These are phyloP conservation scores for Idaea biselata DNA, from an alignment of 2,888 invertebrate genomes.

Conservation along the genomic window DNA sequence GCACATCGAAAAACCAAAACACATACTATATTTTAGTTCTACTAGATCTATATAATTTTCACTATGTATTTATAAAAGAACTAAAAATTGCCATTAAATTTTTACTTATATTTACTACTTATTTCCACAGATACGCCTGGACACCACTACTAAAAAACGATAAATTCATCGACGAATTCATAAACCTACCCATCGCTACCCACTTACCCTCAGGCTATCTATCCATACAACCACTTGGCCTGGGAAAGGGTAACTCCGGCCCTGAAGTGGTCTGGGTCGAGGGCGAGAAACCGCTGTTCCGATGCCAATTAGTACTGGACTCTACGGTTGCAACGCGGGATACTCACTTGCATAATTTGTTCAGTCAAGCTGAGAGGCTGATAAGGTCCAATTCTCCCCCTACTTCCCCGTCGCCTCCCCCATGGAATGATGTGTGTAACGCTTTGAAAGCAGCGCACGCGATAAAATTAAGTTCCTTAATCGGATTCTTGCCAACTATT, in stretches of 20 bases:
- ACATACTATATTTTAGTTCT: too few relatives aligned
- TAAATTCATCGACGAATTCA: conserved; percentile 90
- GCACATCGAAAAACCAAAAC: too few relatives aligned
- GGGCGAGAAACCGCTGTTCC: conserved; percentile 92
- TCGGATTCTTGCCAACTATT: conserved; percentile 94
- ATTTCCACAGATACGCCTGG: conserved; percentile 88
- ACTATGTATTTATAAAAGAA: too few relatives aligned
- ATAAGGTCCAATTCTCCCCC: conserved; percentile 82
- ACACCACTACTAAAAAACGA: conserved; percentile 91
- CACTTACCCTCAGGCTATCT: conserved; percentile 94
- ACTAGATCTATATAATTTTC: too few relatives aligned
- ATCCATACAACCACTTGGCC: conserved; percentile 92
- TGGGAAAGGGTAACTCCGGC: conserved; percentile 93
- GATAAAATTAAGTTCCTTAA: conserved; percentile 89
- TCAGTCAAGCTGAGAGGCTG: conserved; percentile 90
- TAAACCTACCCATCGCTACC: conserved; percentile 91
- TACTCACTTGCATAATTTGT: conserved; percentile 92
- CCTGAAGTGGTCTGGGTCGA: conserved; percentile 98
- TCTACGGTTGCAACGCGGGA: conserved; percentile 96
- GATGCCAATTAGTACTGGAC: conserved; percentile 89
- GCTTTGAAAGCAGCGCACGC: conserved; percentile 94
- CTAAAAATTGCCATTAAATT: too few relatives aligned
- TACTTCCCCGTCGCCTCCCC: conserved; percentile 86
- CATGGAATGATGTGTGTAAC: conserved; percentile 88
- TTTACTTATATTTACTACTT: conserved; percentile 5